These are phyloP conservation scores for Leucoraja erinaceus DNA, from an alignment of 2,113 vertebrate species.

Conservation along the genomic window DNA sequence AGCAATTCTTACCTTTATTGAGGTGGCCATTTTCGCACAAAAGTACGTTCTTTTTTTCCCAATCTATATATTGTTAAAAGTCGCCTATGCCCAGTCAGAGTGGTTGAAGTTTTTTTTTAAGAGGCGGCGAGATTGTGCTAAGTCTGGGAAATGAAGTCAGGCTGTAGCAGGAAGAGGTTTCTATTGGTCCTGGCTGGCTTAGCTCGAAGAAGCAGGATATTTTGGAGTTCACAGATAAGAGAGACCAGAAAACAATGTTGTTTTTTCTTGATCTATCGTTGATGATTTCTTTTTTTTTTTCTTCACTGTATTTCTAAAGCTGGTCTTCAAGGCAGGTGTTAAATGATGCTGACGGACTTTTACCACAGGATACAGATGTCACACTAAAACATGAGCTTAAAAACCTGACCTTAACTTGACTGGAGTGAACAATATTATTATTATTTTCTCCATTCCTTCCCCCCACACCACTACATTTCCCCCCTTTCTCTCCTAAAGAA, in stretches of 20 bases:
- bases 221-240: slow-evolving; percentile 88
- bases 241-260: slow-evolving; percentile 83
- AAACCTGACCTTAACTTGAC: slow-evolving; percentile 40
- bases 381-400: slow-evolving; percentile 44
- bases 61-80: slow-evolving; percentile 31
- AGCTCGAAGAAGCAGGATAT: slow-evolving; percentile 90
- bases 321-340: slow-evolving; percentile 63
- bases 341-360: slow-evolving; percentile 48
- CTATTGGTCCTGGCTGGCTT: slow-evolving; percentile 81
- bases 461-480: slow-evolving; percentile 32
- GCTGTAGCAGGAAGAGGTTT: slow-evolving; percentile 86
- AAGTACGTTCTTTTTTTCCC: slow-evolving; percentile 49
- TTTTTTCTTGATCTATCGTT: slow-evolving; percentile 82
- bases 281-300: slow-evolving; percentile 51
- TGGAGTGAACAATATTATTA: slow-evolving; percentile 43
- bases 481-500: background rate
- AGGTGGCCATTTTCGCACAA: slow-evolving; percentile 79
- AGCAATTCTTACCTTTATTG: slow-evolving; percentile 77
- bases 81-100: background rate
- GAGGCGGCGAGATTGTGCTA: slow-evolving; percentile 93
- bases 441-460: slow-evolving; percentile 38
- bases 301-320: slow-evolving; percentile 49
- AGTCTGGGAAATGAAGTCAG: slow-evolving; percentile 91
- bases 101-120: slow-evolving; percentile 66
- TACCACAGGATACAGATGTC: slow-evolving; percentile 71